These are phyloP conservation scores for Denticeps clupeoides DNA, from an alignment of 2,797 vertebrate species.

Conservation along the genomic window DNA sequence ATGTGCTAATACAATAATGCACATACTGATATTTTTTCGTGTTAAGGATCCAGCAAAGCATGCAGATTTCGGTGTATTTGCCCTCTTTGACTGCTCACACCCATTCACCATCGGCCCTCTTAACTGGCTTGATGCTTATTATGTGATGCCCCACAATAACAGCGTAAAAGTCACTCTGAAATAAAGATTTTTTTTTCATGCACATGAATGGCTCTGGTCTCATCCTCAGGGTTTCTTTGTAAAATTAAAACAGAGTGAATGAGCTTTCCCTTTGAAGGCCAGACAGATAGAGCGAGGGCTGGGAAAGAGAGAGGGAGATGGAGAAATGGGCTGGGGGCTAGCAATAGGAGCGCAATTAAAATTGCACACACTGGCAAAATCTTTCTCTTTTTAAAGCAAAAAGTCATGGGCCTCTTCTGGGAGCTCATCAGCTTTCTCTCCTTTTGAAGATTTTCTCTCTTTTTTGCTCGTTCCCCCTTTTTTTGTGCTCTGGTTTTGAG, in stretches of 20 bases:
- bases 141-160: constrained; percentile 37
- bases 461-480: constrained; percentile 12
- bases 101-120: too few relatives aligned
- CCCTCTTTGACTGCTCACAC: too few relatives aligned
- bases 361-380: constrained; percentile 65
- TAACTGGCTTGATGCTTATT: too few relatives aligned
- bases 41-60: too few relatives aligned
- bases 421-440: constrained; percentile 52
- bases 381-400: constrained; percentile 53
- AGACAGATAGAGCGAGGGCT: constrained; percentile 56
- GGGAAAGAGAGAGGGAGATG: constrained; percentile 45
- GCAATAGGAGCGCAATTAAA: constrained; percentile 67
- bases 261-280: constrained; percentile 67
- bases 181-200: constrained; percentile 34
- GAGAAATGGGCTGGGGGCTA: constrained; percentile 44
- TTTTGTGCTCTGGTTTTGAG: constrained; percentile 43
- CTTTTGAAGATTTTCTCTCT: constrained; percentile 56
- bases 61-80: too few relatives aligned
- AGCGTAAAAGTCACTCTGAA: constrained; percentile 38
- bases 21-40: too few relatives aligned
- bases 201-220: constrained; percentile 36
- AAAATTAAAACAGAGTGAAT: constrained; percentile 70
- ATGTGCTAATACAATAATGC: too few relatives aligned
- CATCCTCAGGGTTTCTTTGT: constrained; percentile 52
- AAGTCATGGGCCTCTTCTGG: constrained; percentile 53